Evolutionary conservation across 2,888 invertebrate species (phyloP), one percentile per base, ranked within the genome.

Genomic region (Dione juno): DNA sequence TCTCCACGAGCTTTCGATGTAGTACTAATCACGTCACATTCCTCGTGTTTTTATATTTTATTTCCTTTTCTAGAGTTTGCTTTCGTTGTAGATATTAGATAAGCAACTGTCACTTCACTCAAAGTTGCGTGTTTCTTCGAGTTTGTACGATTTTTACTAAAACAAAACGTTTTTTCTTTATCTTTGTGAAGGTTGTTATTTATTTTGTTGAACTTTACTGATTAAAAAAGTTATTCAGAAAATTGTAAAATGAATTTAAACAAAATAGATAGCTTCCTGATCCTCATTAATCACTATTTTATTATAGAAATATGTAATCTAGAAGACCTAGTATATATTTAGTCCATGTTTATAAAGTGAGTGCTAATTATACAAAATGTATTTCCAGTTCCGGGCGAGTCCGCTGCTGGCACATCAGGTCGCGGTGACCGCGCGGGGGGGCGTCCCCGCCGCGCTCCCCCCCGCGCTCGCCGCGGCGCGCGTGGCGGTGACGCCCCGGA

Each of bases 381-480:
- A 16, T 65, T 40, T 61, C 0, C 81, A 92, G 92, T 74, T 89
- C 90, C 76, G 92, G 92, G 0, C 87, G 89, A 63, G 83, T 92
- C 58, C 82, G 91, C 9, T 87, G 88, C 73, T 92, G 88, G 89
- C 86, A 87, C 21, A 58, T 91, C 37, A 86, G 90, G 54, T 83
- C 64, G 45, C 54, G 91, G 80, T 92, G 92, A 92, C 92, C 77
- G 68, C 19, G 78, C 69, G 75, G 77, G 48, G 70, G 78, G 75
- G 70, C 76, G 70, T 74, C 70, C 74, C 65, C 41, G 11, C 66
- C 64, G 45, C 76, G 57, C 57, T 74, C 70, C 74, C 65, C 52
- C 10, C 64, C 61, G 41, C 76, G 50, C 50, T 50, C 54, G 10
- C 54, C 57, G 37, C 57, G 57, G 0, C 57, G 80, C 74, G 82